phyloP scores from a whole-genome alignment of 2,888 invertebrate genomes.

The Bimastos eiseni region DNA sequence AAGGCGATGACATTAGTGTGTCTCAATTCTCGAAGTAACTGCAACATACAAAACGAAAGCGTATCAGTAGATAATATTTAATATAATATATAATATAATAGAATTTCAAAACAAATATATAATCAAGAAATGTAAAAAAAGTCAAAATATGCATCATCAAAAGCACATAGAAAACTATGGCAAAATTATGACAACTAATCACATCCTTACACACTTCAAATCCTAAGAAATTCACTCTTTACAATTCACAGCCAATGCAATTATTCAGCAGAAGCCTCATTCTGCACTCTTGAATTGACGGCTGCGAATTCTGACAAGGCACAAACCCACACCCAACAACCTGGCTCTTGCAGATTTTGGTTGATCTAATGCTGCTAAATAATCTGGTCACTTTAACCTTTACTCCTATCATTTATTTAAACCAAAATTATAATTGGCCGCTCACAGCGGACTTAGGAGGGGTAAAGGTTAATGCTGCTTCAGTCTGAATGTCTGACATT shows the following conservation, averaged over 20 bases:
- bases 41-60: constrained; percentile 44
- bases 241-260: no score
- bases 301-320: neutral
- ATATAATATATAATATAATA: neutral
- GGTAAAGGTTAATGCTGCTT: no score
- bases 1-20: constrained; percentile 95
- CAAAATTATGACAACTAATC: neutral
- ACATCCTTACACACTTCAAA: neutral
- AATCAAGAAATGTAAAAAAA: constrained; percentile 9
- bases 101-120: neutral
- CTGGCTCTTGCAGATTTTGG: no score
- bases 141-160: neutral
- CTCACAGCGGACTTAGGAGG: no score
- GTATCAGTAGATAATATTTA: neutral
- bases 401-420: no score
- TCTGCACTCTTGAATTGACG: neutral
- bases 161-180: neutral
- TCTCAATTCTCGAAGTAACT: constrained; percentile 91
- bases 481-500: neutral
- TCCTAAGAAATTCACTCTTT: neutral
- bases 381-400: no score
- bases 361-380: neutral
- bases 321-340: neutral
- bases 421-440: no score
- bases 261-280: no score